Evolutionary conservation across 2,113 vertebrate genomes (phyloP).

Genomic region (Sphyrna mokarran): DNA sequence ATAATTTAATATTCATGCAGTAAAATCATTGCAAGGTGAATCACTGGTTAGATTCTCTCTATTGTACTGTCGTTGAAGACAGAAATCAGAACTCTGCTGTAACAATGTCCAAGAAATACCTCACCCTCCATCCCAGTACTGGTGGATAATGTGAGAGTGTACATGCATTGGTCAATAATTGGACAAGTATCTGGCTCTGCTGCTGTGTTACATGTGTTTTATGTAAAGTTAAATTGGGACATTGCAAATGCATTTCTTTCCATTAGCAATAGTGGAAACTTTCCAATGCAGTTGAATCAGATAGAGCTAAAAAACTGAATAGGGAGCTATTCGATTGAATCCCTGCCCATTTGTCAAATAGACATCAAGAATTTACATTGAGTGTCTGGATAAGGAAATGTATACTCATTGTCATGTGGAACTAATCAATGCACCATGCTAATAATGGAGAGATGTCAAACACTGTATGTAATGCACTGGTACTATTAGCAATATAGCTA

Average conservation of each 20-base stretch:
- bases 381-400: background rate
- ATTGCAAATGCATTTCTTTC: background rate
- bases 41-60: too few species aligned
- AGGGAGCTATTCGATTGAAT: background rate
- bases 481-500: background rate
- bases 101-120: background rate
- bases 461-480: background rate
- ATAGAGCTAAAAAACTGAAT: background rate
- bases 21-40: background rate
- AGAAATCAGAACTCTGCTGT: too few species aligned
- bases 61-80: background rate
- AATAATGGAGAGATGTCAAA: background rate
- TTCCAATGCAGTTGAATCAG: background rate
- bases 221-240: background rate
- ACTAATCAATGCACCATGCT: background rate
- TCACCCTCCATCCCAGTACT: background rate
- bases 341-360: background rate
- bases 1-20: background rate
- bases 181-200: background rate
- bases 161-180: background rate
- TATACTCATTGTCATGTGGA: background rate
- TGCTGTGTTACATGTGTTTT: background rate
- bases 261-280: background rate
- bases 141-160: background rate
- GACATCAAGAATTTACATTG: background rate